Percentiles rank a stretch among this genome's conserved stretches.
Evolutionary conservation across 2,797 vertebrate species (phyloP).

Genomic region (Leptodactylus fallax): DNA sequence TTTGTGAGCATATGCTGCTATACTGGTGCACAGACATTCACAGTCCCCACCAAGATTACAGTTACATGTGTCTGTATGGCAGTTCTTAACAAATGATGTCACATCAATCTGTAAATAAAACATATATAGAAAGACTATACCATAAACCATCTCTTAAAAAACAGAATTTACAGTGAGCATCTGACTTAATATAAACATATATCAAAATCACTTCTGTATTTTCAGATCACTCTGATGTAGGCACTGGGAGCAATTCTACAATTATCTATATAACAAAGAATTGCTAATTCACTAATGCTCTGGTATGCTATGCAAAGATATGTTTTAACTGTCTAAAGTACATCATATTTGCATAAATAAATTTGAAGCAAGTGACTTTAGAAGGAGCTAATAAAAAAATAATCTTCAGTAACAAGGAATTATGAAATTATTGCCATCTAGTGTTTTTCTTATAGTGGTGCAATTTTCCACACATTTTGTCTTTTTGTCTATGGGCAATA

Average conservation of each 20-base stretch:
- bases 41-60: constrained; percentile 97
- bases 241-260: too few species aligned
- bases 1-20: constrained; percentile 94
- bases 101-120: constrained; percentile 86
- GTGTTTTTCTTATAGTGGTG: constrained; percentile 36
- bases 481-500: not conserved
- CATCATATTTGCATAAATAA: not conserved
- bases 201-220: too few species aligned
- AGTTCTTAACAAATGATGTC: constrained; percentile 97
- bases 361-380: not conserved
- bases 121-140: constrained; percentile 40
- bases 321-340: not conserved
- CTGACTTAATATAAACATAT: too few species aligned
- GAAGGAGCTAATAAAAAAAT: not conserved
- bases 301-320: not conserved
- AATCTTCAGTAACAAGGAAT: not conserved
- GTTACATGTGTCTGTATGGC: constrained; percentile 95
- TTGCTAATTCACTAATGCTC: not conserved
- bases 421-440: constrained; percentile 47
- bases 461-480: not conserved
- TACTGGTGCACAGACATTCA: constrained; percentile 93
- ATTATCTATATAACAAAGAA: not conserved
- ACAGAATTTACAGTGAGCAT: too few species aligned
- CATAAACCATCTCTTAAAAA: too few species aligned
- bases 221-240: not conserved